A percentile compares a stretch with the other conserved stretches of the same genome.
Evolutionary conservation across 2,113 vertebrate genomes (phyloP).

Genomic region (Raja brachyura): DNA sequence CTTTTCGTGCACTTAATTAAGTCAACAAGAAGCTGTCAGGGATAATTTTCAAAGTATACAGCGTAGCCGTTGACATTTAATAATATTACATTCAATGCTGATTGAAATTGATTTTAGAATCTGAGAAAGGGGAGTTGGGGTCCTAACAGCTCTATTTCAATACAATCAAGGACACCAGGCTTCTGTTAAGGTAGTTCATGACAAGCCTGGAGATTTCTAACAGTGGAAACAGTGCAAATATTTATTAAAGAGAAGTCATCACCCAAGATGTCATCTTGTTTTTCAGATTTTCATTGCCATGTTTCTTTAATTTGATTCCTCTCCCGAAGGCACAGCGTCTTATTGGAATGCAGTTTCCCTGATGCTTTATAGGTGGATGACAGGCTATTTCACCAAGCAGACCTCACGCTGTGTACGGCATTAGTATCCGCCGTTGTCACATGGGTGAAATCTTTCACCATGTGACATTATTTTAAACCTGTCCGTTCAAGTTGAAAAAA

Average conservation of each 20-base stretch:
- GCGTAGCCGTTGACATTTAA: conserved; percentile 96
- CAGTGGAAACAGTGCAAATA: conserved; percentile 6
- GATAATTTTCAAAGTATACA: conserved; percentile 90
- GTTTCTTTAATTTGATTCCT: background rate
- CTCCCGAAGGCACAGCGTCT: background rate
- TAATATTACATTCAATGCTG: conserved; percentile 97
- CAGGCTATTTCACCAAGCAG: background rate
- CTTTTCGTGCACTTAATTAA: conserved; percentile 90
- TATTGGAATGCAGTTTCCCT: background rate
- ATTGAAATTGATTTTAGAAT: conserved; percentile 97
- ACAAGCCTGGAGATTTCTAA: conserved; percentile 46
- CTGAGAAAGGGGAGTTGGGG: conserved; percentile 53
- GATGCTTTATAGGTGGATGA: background rate
- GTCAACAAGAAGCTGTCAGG: conserved; percentile 96
- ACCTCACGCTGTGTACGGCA: too few species aligned
- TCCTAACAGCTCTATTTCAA: conserved; percentile 74
- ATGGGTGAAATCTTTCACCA: background rate
- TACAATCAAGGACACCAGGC: conserved; percentile 75
- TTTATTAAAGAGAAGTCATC: background rate
- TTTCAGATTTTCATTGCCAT: background rate
- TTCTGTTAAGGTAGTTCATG: conserved; percentile 62
- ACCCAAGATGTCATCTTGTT: background rate
- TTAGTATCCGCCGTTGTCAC: background rate
- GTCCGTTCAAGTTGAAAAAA: background rate
- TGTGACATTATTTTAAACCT: background rate